Evolutionary conservation across 2,797 vertebrate genomes (phyloP).

Genomic region (Phyllotis vaccarum): DNA sequence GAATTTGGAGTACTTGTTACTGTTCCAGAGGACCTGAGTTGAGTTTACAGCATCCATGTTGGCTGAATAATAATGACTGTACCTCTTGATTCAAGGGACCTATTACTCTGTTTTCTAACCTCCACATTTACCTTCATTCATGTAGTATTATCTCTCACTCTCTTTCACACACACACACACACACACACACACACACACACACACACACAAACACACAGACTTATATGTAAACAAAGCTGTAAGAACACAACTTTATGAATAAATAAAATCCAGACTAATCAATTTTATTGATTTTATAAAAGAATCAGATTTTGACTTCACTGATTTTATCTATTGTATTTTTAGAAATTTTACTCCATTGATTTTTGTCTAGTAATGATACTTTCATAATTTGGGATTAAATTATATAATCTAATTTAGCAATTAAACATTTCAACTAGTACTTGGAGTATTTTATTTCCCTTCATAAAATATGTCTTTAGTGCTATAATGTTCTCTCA

Average conservation of each 20-base stretch:
- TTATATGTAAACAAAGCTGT: not conserved
- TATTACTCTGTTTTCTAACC: not conserved
- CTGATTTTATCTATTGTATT: not conserved
- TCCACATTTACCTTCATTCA: not conserved
- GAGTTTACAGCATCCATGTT: no score
- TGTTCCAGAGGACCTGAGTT: no score
- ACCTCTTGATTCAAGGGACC: not conserved
- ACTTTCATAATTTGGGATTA: not conserved
- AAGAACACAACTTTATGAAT: not conserved
- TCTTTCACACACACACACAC: no score
- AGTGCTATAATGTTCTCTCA: not conserved
- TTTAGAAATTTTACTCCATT: not conserved
- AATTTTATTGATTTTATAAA: not conserved
- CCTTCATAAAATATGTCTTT: not conserved
- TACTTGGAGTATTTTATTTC: not conserved
- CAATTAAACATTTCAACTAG: not conserved
- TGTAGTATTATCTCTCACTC: no score
- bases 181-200: no score
- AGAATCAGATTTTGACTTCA: no score
- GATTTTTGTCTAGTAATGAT: not conserved
- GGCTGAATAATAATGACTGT: no score
- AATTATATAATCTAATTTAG: not conserved
- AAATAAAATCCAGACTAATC: not conserved
- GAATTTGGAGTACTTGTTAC: no score
- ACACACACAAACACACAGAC: not conserved